phyloP scores from a whole-genome alignment of 2,797 vertebrate species.

The Stomatorhinus walkeri region DNA sequence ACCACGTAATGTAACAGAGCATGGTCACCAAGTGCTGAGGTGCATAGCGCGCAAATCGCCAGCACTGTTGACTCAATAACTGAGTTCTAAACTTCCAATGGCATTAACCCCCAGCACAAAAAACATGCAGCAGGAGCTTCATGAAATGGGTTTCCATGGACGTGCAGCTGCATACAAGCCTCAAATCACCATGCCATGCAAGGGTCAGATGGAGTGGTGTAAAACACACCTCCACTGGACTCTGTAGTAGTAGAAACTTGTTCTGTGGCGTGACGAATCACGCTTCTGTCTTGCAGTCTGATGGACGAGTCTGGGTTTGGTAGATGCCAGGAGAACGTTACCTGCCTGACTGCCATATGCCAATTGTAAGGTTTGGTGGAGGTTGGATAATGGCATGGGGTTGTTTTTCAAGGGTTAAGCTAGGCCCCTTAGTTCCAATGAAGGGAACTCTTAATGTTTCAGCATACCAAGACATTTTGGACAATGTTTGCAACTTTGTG shows the following conservation, averaged over 20 bases:
- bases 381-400: not conserved
- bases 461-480: not conserved
- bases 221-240: not conserved
- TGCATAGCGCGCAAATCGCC: not conserved
- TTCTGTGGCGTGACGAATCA: not conserved
- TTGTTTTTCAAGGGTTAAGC: not conserved
- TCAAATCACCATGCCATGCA: not conserved
- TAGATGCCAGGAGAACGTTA: not conserved
- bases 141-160: not conserved
- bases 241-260: not conserved
- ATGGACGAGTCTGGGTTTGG: not conserved
- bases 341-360: not conserved
- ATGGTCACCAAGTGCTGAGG: not conserved
- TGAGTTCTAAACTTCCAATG: not conserved
- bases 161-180: not conserved
- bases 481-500: not conserved
- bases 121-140: not conserved
- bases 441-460: not conserved
- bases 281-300: not conserved
- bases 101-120: not conserved
- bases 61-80: not conserved
- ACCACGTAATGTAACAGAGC: not conserved
- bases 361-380: not conserved
- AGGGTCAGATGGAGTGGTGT: not conserved
- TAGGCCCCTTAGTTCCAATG: not conserved